These are phyloP conservation scores for Diadumene lineata DNA, from an alignment of 92 coral and sea anemone genomes.

Conservation along the genomic window DNA sequence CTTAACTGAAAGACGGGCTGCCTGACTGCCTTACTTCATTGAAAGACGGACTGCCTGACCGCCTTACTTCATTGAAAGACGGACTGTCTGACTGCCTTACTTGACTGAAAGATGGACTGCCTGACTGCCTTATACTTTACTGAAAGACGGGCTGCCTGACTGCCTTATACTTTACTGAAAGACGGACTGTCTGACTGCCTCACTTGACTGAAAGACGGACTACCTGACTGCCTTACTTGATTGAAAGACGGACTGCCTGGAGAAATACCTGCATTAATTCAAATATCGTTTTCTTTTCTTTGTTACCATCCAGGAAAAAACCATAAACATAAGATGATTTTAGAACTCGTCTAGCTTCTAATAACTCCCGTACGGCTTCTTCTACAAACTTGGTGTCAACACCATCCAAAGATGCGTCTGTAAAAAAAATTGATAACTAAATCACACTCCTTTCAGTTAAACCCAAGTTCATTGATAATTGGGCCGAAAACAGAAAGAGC, in stretches of 20 bases:
- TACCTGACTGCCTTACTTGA: background rate
- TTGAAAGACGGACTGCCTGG: background rate
- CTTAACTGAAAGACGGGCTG: background rate
- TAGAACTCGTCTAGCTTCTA: constrained; percentile 79
- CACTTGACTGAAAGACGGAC: background rate
- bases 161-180: too few species aligned
- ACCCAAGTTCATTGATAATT: too few species aligned
- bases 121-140: background rate
- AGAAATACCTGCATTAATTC: constrained; percentile 87
- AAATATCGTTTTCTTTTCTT: constrained; percentile 90
- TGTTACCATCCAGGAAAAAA: constrained; percentile 78
- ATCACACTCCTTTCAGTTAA: too few species aligned
- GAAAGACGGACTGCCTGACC: background rate
- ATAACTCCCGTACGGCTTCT: constrained; percentile 85
- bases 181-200: background rate
- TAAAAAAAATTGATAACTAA: background rate
- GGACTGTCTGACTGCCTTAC: background rate
- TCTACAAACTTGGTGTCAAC: constrained; percentile 88
- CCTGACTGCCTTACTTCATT: too few species aligned
- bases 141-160: background rate
- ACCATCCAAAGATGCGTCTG: constrained; percentile 70
- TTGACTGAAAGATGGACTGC: background rate
- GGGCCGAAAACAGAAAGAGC: too few species aligned
- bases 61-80: background rate
- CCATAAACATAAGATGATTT: constrained; percentile 94